Evolutionary conservation across 1,140 invertebrate species (phyloP).

Genomic region (Tyrophagus putrescentiae): DNA sequence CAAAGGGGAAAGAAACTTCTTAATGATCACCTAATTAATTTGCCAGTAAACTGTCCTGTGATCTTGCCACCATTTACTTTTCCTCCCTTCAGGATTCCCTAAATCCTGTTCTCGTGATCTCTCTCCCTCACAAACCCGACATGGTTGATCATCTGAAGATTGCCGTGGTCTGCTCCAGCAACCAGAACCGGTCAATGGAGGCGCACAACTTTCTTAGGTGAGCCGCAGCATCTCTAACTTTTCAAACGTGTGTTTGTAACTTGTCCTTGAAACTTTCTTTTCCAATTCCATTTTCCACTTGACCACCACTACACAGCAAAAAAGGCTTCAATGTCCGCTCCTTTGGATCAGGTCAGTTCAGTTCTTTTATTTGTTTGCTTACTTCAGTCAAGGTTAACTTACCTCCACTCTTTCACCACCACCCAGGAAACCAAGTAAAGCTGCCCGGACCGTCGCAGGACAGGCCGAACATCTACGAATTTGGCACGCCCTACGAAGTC

Average conservation of each 20-base stretch:
- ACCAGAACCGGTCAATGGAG: slow-evolving; percentile 99
- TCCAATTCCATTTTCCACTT: slow-evolving; percentile 15
- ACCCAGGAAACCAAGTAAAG: slow-evolving; percentile 47
- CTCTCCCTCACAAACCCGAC: background rate
- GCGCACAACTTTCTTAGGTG: slow-evolving; percentile 84
- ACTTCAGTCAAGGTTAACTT: too few species aligned
- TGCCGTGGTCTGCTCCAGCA: slow-evolving; percentile 94
- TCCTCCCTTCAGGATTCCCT: too few species aligned
- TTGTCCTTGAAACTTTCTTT: slow-evolving; percentile 2
- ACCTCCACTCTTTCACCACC: background rate
- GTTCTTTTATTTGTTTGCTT: background rate
- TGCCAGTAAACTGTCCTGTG: background rate
- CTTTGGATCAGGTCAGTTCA: slow-evolving; percentile 88
- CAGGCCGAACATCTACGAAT: slow-evolving; percentile 95
- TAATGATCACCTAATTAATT: too few species aligned
- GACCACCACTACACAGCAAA: slow-evolving; percentile 48
- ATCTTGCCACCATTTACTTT: background rate
- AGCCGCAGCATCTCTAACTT: background rate
- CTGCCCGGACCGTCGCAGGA: slow-evolving; percentile 85
- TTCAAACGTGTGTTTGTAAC: background rate
- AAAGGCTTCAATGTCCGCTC: slow-evolving; percentile 91
- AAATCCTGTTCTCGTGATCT: background rate
- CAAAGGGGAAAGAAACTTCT: too few species aligned
- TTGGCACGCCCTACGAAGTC: slow-evolving; percentile 85
- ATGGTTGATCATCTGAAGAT: slow-evolving; percentile 45